Evolutionary conservation across 1,140 invertebrate species (phyloP), one percentile per base, ranked within the genome.

Genomic region (Hylyphantes graminicola): DNA sequence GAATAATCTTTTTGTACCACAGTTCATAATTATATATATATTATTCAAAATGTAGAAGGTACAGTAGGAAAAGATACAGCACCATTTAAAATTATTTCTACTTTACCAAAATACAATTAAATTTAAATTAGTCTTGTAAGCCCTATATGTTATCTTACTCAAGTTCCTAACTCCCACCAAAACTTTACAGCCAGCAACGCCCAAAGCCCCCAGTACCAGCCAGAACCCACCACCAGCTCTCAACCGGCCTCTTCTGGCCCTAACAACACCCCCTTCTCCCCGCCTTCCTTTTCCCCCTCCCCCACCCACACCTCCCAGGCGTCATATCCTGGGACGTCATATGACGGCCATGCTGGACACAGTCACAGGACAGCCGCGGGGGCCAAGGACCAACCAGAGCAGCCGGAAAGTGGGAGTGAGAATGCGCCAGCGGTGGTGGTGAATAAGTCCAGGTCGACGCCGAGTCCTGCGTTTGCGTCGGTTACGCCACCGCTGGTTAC

Each of bases 401-500:
- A 80, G 17, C n/a, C 53, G 17, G 80, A 83, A 7, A 57, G 65
- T 48, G 17, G 19, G 6, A 61, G 67, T 48, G 80, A 83, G 17
- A 76, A 12, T 53, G 35, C 35, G 5, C 35, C 35, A 35, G 35
- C 35, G 35, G 35, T 35, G 35, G 65, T 63, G 57, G 48, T 85
- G 51, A 51, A 73, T 35, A 85, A 77, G 54, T 85, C 82, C 2
- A 75, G 73, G 12, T 74, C 82, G 7, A 85, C 73, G 53, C 82
- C 82, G 15, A 73, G 82, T 51, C 72, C 82, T 19, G 73, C 70
- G 13, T 85, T 85, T 61, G 82, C 82, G 53, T 76, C 82, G 12
- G 72, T 85, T 9, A 85, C 82, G 17, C 82, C 82, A n/a, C 82
- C 82, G 8, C 72, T 85, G 35, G 82, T 85, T 7, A 63, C 79